Conservation (phyloP, 2,113 vertebrate genomes). For the Melanostigma gelatinosum region DNA sequence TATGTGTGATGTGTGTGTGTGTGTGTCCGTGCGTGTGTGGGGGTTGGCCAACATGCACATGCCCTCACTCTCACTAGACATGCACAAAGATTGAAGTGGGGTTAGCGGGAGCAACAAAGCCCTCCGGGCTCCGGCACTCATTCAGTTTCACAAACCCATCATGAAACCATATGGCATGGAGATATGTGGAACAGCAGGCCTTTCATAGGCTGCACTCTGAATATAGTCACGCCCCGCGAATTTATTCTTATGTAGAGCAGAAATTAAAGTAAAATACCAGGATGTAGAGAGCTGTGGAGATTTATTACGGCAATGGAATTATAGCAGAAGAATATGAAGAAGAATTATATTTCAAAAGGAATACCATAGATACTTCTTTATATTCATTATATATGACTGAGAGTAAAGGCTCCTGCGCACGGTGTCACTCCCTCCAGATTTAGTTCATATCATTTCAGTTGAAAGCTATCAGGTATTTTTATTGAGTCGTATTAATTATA, state of each 20-base stretch:
- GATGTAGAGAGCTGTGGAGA: conserved; percentile 16
- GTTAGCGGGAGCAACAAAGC: conserved; percentile 28
- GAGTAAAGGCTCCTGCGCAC: not conserved
- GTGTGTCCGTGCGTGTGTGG: not conserved
- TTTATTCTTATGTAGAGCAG: conserved; percentile 52
- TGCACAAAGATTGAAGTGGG: conserved; percentile 13
- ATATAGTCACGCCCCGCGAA: conserved; percentile 53
- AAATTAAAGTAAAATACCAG: conserved; percentile 33
- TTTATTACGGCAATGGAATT: conserved; percentile 4
- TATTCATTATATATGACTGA: not conserved
- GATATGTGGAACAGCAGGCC: conserved; percentile 43
- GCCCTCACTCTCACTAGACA: conserved; percentile 16
- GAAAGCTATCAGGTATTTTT: not conserved
- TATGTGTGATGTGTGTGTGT: conserved; percentile 50
- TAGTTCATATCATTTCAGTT: not conserved
- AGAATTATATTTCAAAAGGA: conserved; percentile 2
- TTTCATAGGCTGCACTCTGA: conserved; percentile 45
- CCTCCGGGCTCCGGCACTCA: not conserved
- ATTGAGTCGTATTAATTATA: not conserved
- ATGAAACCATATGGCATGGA: conserved; percentile 46
- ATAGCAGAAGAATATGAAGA: conserved; percentile 4
- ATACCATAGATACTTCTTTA: not conserved
- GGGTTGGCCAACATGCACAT: conserved; percentile 22
- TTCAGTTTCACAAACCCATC: conserved; percentile 45
- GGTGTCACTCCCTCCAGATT: not conserved